Base-by-base conservation (phyloP, 2,797 vertebrate genomes). In the Chromis chromis region DNA sequence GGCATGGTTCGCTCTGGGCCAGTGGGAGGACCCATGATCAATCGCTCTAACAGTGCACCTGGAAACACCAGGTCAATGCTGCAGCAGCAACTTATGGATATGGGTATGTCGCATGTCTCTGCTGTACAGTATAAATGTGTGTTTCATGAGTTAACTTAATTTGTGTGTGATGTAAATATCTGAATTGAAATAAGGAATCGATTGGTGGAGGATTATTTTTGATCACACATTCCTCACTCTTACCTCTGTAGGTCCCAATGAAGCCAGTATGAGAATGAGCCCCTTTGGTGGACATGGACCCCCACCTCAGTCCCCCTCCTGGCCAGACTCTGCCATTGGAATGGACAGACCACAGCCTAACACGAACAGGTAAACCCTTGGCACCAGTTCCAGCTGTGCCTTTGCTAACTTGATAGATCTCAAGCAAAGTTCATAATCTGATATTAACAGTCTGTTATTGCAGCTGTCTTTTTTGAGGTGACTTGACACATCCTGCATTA, bases 51-150 rank as follows among this genome's bases (percentile, higher is more conserved):
- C 66, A 96, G 96, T 64, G 83, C 96, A 1, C 95, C 97, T 1
- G 95, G 89, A 10, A 81, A 86, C 1, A 91, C 94, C 48, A 89
- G 94, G 76, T 96, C 97, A 1, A 68, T 96, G 80, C 89, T 96
- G 17, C 97, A 96, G 52, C 96, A 97, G 83, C 97, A 98, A 27
- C 94, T 97, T 87, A 94, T 97, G 91, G 96, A 96, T 58, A 96
- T 97, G 91, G 96, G 98, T 99, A 94, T 70, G 96, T 82, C 6
- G 1, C 55, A 24, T 39, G 9, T 57, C 19, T 31, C 3, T 50
- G 22, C 11, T 50, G 46, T 49, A 9, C 1, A 21, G n/a, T 21
- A 19, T 49, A 11, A 49, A 49, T 12, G 46, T 22, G 7, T 50
- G 49, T 50, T 50, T 11, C n/a, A 22, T 48, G 19, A 48, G n/a